phyloP scores from a whole-genome alignment of 1,140 invertebrate species.

The Drosophila grimshawi region DNA sequence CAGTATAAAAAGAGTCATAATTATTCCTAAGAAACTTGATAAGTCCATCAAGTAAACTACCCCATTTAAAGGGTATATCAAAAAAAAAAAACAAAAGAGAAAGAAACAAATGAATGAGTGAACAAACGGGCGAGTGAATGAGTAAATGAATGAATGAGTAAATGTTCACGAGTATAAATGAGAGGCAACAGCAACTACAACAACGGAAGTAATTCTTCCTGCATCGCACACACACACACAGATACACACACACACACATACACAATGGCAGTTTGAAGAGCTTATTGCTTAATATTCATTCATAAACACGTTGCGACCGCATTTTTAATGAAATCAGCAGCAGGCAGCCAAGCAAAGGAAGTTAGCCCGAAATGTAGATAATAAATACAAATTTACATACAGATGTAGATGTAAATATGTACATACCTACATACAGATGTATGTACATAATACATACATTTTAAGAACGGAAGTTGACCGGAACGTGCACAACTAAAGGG shows the following conservation, averaged over 20 bases:
- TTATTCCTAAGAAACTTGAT: not conserved
- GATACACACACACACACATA: constrained; percentile 14
- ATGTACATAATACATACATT: constrained; percentile 5
- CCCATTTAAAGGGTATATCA: constrained; percentile 12
- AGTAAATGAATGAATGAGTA: constrained; percentile 71
- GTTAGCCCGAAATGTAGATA: constrained; percentile 57
- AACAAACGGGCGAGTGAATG: constrained; percentile 37
- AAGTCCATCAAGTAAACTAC: not conserved
- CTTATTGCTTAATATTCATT: constrained; percentile 83
- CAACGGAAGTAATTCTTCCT: constrained; percentile 82
- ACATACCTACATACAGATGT: not conserved
- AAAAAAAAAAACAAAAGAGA: constrained; percentile 38
- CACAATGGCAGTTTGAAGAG: constrained; percentile 48
- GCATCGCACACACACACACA: constrained; percentile 44
- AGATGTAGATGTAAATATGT: not conserved
- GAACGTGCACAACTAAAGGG: constrained; percentile 42
- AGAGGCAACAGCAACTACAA: constrained; percentile 68
- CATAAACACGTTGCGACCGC: constrained; percentile 76
- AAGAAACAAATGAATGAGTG: constrained; percentile 59
- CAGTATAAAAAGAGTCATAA: too few relatives aligned
- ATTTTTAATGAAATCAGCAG: constrained; percentile 74
- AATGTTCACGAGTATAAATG: constrained; percentile 73
- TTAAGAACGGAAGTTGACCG: constrained; percentile 43
- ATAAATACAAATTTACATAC: constrained; percentile 23
- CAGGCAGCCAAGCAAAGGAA: constrained; percentile 64